Conservation (phyloP, 2,797 vertebrate genomes). For the Numenius phaeopus region DNA sequence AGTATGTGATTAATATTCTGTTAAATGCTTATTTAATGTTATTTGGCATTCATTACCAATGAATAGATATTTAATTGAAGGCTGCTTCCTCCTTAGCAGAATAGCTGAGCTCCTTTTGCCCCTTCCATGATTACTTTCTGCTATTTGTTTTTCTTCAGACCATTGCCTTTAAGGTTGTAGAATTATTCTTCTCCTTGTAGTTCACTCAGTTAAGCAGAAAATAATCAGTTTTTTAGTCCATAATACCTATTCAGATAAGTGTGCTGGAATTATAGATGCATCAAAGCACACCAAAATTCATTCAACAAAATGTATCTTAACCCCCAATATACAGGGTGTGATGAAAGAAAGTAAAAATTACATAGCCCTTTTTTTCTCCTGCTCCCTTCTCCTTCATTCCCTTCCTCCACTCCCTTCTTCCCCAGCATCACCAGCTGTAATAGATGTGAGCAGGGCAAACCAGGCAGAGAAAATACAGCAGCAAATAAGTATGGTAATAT, state of each 20-base stretch:
- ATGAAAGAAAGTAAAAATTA: constrained; percentile 3
- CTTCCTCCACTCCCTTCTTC: background rate
- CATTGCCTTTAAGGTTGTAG: constrained; percentile 38
- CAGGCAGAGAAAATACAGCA: constrained; percentile 46
- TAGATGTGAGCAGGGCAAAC: constrained; percentile 36
- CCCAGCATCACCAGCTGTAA: background rate
- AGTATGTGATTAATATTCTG: constrained; percentile 76
- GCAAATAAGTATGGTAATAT: constrained; percentile 55
- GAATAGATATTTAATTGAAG: constrained; percentile 74
- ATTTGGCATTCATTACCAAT: constrained; percentile 71
- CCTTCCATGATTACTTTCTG: constrained; percentile 43
- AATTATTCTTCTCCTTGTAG: constrained; percentile 45
- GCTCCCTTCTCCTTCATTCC: background rate
- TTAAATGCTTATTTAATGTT: constrained; percentile 75
- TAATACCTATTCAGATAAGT: constrained; percentile 16
- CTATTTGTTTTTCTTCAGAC: constrained; percentile 61
- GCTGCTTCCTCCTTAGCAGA: constrained; percentile 22
- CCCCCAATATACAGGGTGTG: background rate
- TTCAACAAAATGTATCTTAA: constrained; percentile 41
- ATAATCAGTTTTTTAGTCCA: constrained; percentile 40
- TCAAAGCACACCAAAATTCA: constrained; percentile 27
- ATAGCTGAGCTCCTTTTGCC: constrained; percentile 40
- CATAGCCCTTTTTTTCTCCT: background rate
- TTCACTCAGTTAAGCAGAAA: constrained; percentile 65
- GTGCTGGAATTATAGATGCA: constrained; percentile 27